These are phyloP conservation scores for Chelon labrosus DNA, from an alignment of 2,797 vertebrate genomes.

Conservation along the genomic window DNA sequence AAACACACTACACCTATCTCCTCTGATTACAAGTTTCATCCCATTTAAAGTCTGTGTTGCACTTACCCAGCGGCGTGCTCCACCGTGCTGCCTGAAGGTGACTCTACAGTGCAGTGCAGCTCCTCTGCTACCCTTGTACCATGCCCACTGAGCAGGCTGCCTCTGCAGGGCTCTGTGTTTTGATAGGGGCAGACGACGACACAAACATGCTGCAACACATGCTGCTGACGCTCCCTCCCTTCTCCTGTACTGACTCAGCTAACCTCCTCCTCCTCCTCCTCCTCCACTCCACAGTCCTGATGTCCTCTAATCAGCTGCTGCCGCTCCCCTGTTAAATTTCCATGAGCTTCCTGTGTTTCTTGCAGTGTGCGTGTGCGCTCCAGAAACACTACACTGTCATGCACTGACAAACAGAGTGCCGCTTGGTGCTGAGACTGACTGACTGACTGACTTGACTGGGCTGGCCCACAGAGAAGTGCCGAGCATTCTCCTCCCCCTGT, in stretches of 20 bases:
- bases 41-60: conserved; percentile 18
- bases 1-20: not conserved
- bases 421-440: conserved; percentile 45
- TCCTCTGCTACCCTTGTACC: conserved; percentile 47
- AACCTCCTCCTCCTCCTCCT: conserved; percentile 54
- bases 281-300: conserved; percentile 35
- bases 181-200: conserved; percentile 63
- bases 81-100: conserved; percentile 65
- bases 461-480: conserved; percentile 67
- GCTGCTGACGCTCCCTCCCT: conserved; percentile 73
- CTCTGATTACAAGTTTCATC: conserved; percentile 11
- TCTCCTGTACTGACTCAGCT: conserved; percentile 76
- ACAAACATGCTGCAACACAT: conserved; percentile 83
- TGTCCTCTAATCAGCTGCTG: conserved; percentile 45
- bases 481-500: conserved; percentile 64
- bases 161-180: conserved; percentile 68
- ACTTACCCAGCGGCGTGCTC: conserved; percentile 71
- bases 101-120: conserved; percentile 64
- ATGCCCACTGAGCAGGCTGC: conserved; percentile 50
- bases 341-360: conserved; percentile 64
- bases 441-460: conserved; percentile 56
- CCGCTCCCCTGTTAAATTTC: conserved; percentile 76
- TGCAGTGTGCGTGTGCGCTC: conserved; percentile 31
- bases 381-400: conserved; percentile 62
- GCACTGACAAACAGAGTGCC: conserved; percentile 38